Evolutionary conservation across 2,888 invertebrate species (phyloP).

Genomic region (Papilio elwesi): DNA sequence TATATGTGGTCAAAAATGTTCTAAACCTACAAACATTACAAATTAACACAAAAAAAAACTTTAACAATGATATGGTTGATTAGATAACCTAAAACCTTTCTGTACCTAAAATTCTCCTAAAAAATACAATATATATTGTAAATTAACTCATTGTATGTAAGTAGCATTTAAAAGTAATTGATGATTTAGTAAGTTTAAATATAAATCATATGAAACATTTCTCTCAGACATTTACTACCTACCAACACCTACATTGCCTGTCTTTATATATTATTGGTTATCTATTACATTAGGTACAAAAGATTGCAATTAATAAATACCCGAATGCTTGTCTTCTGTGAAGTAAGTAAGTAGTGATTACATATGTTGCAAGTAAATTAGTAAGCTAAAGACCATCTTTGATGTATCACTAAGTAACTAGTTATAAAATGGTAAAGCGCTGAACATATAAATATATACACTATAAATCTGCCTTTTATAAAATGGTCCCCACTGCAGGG

Average conservation of each 20-base stretch:
- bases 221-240: neutral
- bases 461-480: too few species aligned
- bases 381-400: neutral
- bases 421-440: neutral
- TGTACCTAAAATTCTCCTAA: neutral
- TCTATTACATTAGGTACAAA: neutral
- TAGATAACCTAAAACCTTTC: constrained; percentile 20
- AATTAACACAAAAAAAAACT: neutral
- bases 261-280: neutral
- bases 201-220: neutral
- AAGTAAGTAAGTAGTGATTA: too few species aligned
- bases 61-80: constrained; percentile 15
- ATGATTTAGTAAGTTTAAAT: neutral
- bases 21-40: constrained; percentile 9
- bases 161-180: neutral
- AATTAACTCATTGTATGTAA: too few species aligned
- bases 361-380: neutral
- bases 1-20: constrained; percentile 29
- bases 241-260: neutral
- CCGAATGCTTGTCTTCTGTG: neutral
- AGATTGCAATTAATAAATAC: neutral
- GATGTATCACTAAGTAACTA: neutral
- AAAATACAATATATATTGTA: neutral
- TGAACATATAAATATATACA: too few species aligned
- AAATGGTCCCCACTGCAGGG: too few species aligned